A percentile compares a stretch with the other conserved stretches of the same genome.
These are phyloP conservation scores for Popillia japonica DNA, from an alignment of 1,140 invertebrate species.

Conservation along the genomic window DNA sequence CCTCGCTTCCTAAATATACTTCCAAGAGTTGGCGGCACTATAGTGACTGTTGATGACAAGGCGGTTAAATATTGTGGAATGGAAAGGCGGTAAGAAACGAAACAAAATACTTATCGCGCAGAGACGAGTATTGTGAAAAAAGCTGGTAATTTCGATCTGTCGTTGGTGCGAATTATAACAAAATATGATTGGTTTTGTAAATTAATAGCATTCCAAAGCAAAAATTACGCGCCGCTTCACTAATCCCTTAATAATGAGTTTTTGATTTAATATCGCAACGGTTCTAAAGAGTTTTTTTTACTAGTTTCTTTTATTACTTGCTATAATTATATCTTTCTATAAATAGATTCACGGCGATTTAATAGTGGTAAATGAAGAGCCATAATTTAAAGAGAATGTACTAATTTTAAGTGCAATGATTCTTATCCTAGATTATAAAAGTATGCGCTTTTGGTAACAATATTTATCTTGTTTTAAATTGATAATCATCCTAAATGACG, in stretches of 20 bases:
- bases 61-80: background rate
- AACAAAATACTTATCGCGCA: background rate
- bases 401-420: background rate
- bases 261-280: background rate
- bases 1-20: background rate
- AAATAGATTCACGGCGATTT: background rate
- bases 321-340: background rate
- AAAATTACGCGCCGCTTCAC: background rate
- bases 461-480: no score
- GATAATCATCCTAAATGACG: no score
- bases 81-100: background rate
- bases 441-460: no score
- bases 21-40: background rate
- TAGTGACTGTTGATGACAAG: background rate
- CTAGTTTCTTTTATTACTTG: background rate
- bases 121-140: background rate
- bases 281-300: background rate
- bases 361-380: background rate
- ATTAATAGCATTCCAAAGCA: background rate
- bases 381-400: background rate
- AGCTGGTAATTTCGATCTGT: background rate
- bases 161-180: background rate
- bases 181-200: constrained; percentile 5
- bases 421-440: no score
- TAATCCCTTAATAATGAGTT: constrained; percentile 5